A percentile compares a stretch with the other conserved stretches of the same genome.
These are phyloP conservation scores for Morpho deidamia DNA, from an alignment of 2,888 invertebrate genomes.

Conservation along the genomic window DNA sequence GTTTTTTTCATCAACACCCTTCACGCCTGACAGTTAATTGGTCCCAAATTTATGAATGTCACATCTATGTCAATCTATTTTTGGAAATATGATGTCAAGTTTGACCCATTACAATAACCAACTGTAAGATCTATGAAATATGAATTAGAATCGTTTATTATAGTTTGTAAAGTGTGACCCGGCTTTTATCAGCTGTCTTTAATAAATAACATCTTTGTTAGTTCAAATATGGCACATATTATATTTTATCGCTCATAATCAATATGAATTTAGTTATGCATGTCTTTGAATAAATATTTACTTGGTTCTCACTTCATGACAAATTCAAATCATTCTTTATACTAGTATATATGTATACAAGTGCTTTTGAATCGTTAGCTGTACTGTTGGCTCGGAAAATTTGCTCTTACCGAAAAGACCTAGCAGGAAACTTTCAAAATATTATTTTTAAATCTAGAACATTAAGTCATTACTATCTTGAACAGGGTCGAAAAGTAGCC, in stretches of 20 bases:
- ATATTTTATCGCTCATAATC: neutral
- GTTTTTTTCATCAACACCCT: constrained; percentile 27
- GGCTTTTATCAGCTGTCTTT: constrained; percentile 2
- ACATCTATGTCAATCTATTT: constrained; percentile 25
- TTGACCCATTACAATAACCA: neutral
- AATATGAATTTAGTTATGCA: no score
- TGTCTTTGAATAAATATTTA: no score
- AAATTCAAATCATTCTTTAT: no score
- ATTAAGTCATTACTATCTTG: no score
- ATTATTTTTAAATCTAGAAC: no score
- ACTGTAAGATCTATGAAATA: neutral
- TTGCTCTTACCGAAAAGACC: no score
- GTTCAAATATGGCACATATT: neutral
- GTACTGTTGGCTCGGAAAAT: no score
- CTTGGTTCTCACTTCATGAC: no score
- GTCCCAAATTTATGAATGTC: constrained; percentile 42
- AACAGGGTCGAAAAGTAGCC: no score
- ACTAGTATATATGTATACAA: no score
- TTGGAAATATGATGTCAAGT: neutral
- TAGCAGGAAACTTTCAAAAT: no score
- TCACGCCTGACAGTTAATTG: constrained; percentile 51
- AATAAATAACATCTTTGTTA: neutral
- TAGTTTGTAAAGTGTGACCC: neutral
- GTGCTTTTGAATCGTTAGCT: no score
- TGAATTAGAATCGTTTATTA: neutral